Conservation (phyloP, 2,113 vertebrate genomes). For the Oreochromis aureus region DNA sequence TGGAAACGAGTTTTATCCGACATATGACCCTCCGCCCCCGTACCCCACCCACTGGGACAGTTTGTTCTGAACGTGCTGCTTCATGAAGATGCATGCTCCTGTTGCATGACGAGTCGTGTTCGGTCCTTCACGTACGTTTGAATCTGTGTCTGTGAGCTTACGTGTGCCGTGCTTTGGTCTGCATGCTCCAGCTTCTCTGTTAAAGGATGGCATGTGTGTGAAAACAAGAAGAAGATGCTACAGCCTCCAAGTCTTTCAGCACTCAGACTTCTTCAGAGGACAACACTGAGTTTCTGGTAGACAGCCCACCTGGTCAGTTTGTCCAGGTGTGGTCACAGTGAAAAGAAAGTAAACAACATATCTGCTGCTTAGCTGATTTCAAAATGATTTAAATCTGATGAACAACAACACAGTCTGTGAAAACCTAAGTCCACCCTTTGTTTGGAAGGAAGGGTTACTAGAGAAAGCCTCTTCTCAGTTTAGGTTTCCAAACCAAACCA, state of each 20-base stretch:
- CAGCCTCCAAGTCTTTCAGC: background rate
- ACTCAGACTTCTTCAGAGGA: background rate
- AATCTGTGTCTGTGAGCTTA: background rate
- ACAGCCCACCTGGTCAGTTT: background rate
- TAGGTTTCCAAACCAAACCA: background rate
- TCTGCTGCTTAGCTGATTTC: background rate
- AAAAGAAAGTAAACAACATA: background rate
- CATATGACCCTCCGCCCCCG: background rate
- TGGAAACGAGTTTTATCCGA: background rate
- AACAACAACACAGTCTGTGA: background rate
- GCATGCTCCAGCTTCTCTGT: slow-evolving; percentile 48
- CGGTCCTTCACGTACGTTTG: background rate
- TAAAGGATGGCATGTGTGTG: background rate
- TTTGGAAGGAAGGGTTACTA: background rate
- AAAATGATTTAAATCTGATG: background rate
- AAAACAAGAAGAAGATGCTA: background rate
- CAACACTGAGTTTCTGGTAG: background rate
- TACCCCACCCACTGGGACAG: background rate
- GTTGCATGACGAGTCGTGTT: slow-evolving; percentile 1
- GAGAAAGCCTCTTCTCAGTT: background rate
- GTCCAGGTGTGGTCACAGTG: background rate
- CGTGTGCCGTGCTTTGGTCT: slow-evolving; percentile 20
- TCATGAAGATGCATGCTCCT: background rate
- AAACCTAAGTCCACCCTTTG: background rate
- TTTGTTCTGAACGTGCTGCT: background rate